phyloP scores from a whole-genome alignment of 1,140 invertebrate species.

The Ctenoplectra terminalis region DNA sequence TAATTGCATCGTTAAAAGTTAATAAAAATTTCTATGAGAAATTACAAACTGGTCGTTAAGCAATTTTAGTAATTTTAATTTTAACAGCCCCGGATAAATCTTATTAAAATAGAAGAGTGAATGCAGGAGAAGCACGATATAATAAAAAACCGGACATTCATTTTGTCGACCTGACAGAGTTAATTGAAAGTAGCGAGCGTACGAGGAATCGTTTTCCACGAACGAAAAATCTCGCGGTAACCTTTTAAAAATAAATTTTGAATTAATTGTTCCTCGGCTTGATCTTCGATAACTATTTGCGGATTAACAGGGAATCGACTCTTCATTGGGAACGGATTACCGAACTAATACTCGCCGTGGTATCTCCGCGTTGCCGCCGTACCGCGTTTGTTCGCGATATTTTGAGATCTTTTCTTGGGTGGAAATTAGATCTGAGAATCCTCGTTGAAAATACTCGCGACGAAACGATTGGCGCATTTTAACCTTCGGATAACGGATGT shows the following conservation, averaged over 20 bases:
- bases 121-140: too few species aligned
- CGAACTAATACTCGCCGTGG: background rate
- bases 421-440: conserved; percentile 8
- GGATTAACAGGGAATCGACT: conserved; percentile 30
- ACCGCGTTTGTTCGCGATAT: conserved; percentile 7
- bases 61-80: too few species aligned
- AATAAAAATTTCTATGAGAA: too few species aligned
- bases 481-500: too few species aligned
- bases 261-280: conserved; percentile 9
- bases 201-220: background rate
- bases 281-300: conserved; percentile 36
- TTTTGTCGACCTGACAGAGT: background rate
- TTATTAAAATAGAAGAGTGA: too few species aligned
- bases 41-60: too few species aligned
- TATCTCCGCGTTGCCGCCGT: background rate
- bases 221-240: too few species aligned
- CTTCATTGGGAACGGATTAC: conserved; percentile 23
- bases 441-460: conserved; percentile 4
- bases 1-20: too few species aligned
- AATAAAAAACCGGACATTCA: background rate
- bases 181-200: background rate
- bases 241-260: conserved; percentile 3
- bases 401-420: background rate
- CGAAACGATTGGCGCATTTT: too few species aligned
- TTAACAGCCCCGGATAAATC: too few species aligned